These are phyloP conservation scores for Selene dorsalis DNA, from an alignment of 2,797 vertebrate genomes.

Conservation along the genomic window DNA sequence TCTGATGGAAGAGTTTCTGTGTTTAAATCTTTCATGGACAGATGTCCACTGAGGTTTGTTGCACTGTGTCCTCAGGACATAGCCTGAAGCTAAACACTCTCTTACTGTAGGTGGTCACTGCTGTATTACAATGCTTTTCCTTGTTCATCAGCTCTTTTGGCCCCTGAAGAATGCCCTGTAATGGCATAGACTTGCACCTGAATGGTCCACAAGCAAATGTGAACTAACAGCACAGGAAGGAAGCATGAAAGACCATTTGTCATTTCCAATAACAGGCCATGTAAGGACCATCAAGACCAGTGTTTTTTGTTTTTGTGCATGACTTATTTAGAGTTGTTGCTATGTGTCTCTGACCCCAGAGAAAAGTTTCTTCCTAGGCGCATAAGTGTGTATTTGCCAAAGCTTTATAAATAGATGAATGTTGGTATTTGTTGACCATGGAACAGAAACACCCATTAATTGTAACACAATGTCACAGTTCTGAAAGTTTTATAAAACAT, in stretches of 20 bases:
- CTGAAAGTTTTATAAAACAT: neutral
- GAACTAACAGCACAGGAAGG: conserved; percentile 63
- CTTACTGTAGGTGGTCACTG: conserved; percentile 79
- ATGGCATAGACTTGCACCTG: conserved; percentile 78
- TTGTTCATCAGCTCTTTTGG: conserved; percentile 52
- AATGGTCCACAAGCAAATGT: conserved; percentile 63
- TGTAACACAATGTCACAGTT: too few relatives aligned
- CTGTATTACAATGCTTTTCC: conserved; percentile 72
- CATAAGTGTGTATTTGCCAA: neutral
- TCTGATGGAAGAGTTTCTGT: conserved; percentile 80
- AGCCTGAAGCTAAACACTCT: conserved; percentile 88
- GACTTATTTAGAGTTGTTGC: conserved; percentile 70
- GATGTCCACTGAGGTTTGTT: conserved; percentile 86
- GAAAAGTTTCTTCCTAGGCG: conserved; percentile 28
- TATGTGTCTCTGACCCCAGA: conserved; percentile 52
- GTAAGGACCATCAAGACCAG: conserved; percentile 61
- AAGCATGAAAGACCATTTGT: conserved; percentile 80
- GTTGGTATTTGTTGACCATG: neutral
- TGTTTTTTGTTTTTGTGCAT: conserved; percentile 67
- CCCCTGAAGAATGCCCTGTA: conserved; percentile 70
- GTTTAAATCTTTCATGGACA: conserved; percentile 91
- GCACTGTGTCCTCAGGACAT: conserved; percentile 86
- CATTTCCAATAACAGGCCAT: conserved; percentile 75
- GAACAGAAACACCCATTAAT: neutral
- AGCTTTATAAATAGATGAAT: neutral